These are phyloP conservation scores for Nysson spinosus DNA, from an alignment of 2,888 invertebrate genomes.

Conservation along the genomic window DNA sequence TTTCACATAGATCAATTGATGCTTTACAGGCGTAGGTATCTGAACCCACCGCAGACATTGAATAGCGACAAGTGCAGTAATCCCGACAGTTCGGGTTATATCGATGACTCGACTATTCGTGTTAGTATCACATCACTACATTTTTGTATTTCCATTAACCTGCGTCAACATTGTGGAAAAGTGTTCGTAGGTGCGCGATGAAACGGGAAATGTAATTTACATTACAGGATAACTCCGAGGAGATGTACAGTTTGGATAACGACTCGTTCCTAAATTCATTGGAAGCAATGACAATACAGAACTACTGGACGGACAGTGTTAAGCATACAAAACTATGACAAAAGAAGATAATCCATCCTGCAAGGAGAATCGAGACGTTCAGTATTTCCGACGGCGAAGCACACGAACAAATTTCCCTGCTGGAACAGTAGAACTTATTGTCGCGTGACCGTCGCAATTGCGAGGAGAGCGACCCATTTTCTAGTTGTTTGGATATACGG, in stretches of 20 bases:
- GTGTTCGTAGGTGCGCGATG: no score
- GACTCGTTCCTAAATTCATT: conserved; percentile 95
- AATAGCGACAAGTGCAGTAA: conserved; percentile 88
- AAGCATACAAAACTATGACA: conserved; percentile 91
- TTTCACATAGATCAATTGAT: no score
- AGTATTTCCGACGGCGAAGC: conserved; percentile 59
- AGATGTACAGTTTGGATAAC: conserved; percentile 96
- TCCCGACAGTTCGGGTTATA: conserved; percentile 91
- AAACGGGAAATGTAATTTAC: conserved; percentile 19
- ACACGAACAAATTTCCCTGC: conserved; percentile 58
- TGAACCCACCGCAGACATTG: conserved; percentile 90
- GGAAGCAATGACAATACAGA: conserved; percentile 96
- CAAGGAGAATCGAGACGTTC: conserved; percentile 58
- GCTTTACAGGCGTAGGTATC: conserved; percentile 81
- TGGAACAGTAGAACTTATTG: conserved; percentile 58
- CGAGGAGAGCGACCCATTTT: not conserved
- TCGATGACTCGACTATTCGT: conserved; percentile 91
- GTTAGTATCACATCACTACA: conserved; percentile 79
- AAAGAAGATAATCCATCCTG: conserved; percentile 56
- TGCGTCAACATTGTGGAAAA: no score
- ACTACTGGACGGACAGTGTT: conserved; percentile 95
- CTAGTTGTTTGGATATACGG: no score
- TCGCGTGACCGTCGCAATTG: not conserved
- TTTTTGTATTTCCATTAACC: no score
- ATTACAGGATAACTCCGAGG: conserved; percentile 92